Evolutionary conservation across 2,113 vertebrate species (phyloP), one percentile per base, ranked within the genome.

Genomic region (Salminus brasiliensis): DNA sequence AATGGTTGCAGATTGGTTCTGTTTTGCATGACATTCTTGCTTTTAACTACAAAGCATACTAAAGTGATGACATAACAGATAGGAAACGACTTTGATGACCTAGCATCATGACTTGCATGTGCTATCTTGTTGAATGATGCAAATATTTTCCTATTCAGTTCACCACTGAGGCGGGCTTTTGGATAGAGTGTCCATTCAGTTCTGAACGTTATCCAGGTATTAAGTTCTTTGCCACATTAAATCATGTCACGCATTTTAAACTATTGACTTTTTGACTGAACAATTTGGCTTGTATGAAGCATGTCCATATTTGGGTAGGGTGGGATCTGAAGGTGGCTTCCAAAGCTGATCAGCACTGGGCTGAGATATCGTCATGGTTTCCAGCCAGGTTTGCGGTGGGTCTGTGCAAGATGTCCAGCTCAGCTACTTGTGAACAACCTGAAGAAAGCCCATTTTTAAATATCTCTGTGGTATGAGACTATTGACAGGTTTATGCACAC

Each of bases 131-230:
- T 39, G 62, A 7, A 12, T 66, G 18, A 34, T 34, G 32, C 32
- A 63, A 34, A 39, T 68, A 4, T 21, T 6, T 32, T 25, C 5
- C 16, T 60, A 10, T 73, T 78, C 80, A 94, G 93, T 94, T 94
- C 87, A 89, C 89, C 55, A 91, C 89, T 25, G 84, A 88, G 16
- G 27, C 27, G 43, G 84, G 83, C 1, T 86, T 87, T 74, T 93
- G 90, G 93, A 83, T 92, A 74, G 89, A 85, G 86, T 94, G 93
- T 60, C 93, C 92, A 13, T 94, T 94, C 88, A 78, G 79, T 62
- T 80, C 81, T 59, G 87, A 88, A 81, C 83, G 86, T 76, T 89
- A 90, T 78, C 86, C 88, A 89, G 92, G 93, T 94, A 92, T 66
- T 36, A 23, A 2, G 8, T 11, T 39, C 16, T 34, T 9, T 63